Evolutionary conservation across 2,797 vertebrate species (phyloP), one percentile per base, ranked within the genome.

Genomic region (Myotis pilosus): DNA sequence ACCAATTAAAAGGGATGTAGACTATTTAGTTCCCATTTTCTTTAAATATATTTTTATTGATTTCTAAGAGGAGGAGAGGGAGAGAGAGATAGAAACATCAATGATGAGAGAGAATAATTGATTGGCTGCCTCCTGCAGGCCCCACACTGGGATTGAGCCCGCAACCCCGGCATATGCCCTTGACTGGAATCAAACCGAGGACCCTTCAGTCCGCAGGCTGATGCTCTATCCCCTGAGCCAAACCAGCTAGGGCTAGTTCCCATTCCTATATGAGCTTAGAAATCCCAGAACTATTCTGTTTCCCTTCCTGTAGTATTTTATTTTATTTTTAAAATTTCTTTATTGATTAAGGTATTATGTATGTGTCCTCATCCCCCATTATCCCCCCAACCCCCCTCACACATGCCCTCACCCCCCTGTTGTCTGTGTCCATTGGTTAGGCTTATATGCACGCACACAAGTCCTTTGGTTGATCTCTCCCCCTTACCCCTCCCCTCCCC

Each of bases 261-360:
- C 8, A 86, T 36, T 90, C 19, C 92, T 93, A 19, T 5, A 62
- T 55, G n/a, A 84, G 12, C 87, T 89, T 94, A 82, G 60, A 93
- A 91, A 95, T 90, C 30, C 30, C 57, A 94, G 11, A 91, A 88
- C 90, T 87, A 84, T 51, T 95, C 15, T 81, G 25, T 22, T 89
- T 30, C 12, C 4, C 5, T 3, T 72, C 22, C 55, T 91, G 17
- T 3, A 83, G 71, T 22, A 94, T 36, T 71, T 60, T 86, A 44
- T 44, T 44, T 44, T 47, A 47, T 47, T 47, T 47, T 47, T 47
- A 13, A 47, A 47, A 47, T 47, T 47, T 47, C 47, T 47, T 47
- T 47, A 47, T 15, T 47, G 47, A 47, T 47, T 47, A 47, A 47
- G 47, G 47, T 47, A 47, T 47, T 47, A 47, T 11, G 1, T 47